Percentiles rank a stretch among this genome's conserved stretches.
These are phyloP conservation scores for Leptopterna dolabrata DNA, from an alignment of 2,888 invertebrate genomes.

Conservation along the genomic window DNA sequence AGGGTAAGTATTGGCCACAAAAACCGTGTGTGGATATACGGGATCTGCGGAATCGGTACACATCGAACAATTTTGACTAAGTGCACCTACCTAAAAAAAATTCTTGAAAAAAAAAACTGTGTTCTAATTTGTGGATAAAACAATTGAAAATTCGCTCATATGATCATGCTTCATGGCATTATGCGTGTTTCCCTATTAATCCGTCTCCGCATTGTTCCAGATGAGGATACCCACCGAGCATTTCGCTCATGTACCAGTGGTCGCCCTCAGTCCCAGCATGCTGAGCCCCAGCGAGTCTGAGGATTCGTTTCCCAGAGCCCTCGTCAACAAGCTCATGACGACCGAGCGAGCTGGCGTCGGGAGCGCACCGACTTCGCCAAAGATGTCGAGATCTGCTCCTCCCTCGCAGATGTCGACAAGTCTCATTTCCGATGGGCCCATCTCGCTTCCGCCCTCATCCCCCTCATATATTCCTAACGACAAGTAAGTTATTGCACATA, in stretches of 20 bases:
- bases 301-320: constrained; percentile 75
- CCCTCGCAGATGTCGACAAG: constrained; percentile 62
- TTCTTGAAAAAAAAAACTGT: no score
- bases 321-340: constrained; percentile 74
- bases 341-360: constrained; percentile 71
- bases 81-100: no score
- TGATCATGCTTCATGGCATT: no score
- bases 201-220: constrained; percentile 68
- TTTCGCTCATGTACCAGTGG: constrained; percentile 94
- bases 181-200: no score
- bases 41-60: no score
- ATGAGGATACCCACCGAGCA: constrained; percentile 97
- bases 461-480: constrained; percentile 60
- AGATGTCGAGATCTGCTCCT: constrained; percentile 65
- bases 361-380: constrained; percentile 69
- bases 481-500: constrained; percentile 44
- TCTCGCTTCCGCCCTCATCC: constrained; percentile 61
- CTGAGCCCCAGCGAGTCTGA: constrained; percentile 79
- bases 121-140: no score
- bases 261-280: constrained; percentile 86
- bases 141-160: no score
- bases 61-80: no score
- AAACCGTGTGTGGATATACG: no score
- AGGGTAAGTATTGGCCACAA: no score
- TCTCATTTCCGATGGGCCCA: constrained; percentile 60